Conservation (phyloP, 2,888 invertebrate genomes). For the Chloroclystis v-ata region DNA sequence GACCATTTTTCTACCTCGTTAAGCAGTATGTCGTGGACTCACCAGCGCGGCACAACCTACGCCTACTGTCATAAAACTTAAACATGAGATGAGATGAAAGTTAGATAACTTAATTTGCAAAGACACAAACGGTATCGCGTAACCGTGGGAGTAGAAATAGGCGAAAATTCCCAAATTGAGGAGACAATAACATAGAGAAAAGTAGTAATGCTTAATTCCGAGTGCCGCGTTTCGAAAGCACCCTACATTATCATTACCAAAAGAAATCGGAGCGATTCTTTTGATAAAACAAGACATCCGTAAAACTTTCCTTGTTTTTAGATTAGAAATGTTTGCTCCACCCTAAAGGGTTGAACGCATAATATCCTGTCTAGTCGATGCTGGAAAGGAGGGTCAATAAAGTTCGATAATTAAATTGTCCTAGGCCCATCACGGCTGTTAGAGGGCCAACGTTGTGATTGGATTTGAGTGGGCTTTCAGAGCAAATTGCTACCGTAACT, state of each 20-base stretch:
- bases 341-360: slow-evolving; percentile 40
- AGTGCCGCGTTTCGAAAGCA: slow-evolving; percentile 41
- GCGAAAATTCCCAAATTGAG: slow-evolving; percentile 28
- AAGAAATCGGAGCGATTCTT: slow-evolving; percentile 1
- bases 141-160: slow-evolving; percentile 39
- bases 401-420: slow-evolving; percentile 43
- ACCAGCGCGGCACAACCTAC: slow-evolving; percentile 6
- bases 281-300: slow-evolving; percentile 2
- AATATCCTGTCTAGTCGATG: slow-evolving; percentile 40
- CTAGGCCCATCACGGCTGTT: slow-evolving; percentile 31
- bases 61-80: slow-evolving; percentile 6
- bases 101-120: slow-evolving; percentile 28
- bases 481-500: slow-evolving; percentile 33
- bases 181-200: slow-evolving; percentile 32
- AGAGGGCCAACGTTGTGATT: slow-evolving; percentile 34
- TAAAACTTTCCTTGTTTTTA: too few relatives aligned
- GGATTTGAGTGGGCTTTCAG: slow-evolving; percentile 33
- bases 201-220: slow-evolving; percentile 26
- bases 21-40: slow-evolving; percentile 14
- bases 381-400: slow-evolving; percentile 33
- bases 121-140: slow-evolving; percentile 30
- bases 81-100: slow-evolving; percentile 38
- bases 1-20: slow-evolving; percentile 43
- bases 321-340: slow-evolving; percentile 1
- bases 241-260: slow-evolving; percentile 24